Conservation (phyloP, 2,113 vertebrate species). For the Tiliqua scincoides region DNA sequence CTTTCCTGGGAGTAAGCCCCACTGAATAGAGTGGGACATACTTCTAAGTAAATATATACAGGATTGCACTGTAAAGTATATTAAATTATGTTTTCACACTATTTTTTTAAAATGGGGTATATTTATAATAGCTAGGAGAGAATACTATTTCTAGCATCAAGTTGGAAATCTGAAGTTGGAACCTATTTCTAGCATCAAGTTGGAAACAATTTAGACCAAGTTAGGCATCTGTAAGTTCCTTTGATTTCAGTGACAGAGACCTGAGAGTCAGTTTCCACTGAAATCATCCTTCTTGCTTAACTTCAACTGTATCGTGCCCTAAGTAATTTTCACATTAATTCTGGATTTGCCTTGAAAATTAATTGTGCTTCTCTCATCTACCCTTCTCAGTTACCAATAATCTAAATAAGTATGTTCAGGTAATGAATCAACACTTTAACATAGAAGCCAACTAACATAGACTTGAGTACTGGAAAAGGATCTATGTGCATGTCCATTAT, state of each 20-base stretch:
- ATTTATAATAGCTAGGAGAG: no score
- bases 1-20: no score
- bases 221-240: not conserved
- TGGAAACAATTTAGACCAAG: not conserved
- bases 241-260: not conserved
- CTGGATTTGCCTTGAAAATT: constrained; percentile 41
- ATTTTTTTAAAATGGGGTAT: no score
- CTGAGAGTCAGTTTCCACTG: not conserved
- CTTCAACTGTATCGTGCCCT: not conserved
- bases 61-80: no score
- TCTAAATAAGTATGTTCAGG: constrained; percentile 26
- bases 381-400: constrained; percentile 29
- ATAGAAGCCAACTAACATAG: constrained; percentile 31
- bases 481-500: constrained; percentile 41
- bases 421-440: constrained; percentile 59
- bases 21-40: no score
- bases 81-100: no score
- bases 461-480: constrained; percentile 57
- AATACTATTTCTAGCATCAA: no score
- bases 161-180: no score
- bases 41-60: no score
- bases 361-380: constrained; percentile 14
- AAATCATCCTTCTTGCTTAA: no score
- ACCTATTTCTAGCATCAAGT: not conserved
- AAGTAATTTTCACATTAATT: not conserved